Percentiles rank a stretch among this genome's conserved stretches.
Conservation (phyloP, 2,888 invertebrate genomes). For the Drosophila anomelani region DNA sequence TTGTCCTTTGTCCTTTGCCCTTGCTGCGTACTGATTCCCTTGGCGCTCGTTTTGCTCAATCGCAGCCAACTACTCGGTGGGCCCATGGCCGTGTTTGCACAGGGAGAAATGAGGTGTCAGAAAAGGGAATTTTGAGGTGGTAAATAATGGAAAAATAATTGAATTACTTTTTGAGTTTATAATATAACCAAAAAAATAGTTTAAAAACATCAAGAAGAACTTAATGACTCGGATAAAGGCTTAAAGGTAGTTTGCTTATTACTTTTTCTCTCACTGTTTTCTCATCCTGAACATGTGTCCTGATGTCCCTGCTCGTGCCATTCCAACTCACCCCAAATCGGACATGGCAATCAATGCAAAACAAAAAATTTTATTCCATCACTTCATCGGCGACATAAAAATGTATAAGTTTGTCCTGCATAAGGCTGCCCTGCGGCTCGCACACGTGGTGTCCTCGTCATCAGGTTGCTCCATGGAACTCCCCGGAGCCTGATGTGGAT, state of each 20-base stretch:
- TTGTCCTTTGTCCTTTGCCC: constrained; percentile 45
- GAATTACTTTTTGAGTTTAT: not conserved
- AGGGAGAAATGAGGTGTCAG: not conserved
- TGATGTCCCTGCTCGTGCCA: constrained; percentile 10
- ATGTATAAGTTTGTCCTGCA: constrained; percentile 64
- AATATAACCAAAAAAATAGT: not conserved
- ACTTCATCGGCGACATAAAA: constrained; percentile 80
- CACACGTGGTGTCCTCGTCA: constrained; percentile 61
- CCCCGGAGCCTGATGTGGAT: constrained; percentile 30
- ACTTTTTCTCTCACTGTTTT: constrained; percentile 7
- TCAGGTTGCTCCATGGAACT: constrained; percentile 40
- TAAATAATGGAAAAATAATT: not conserved
- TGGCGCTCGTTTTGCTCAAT: constrained; percentile 77
- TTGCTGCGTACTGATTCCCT: constrained; percentile 71
- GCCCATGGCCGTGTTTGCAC: constrained; percentile 17
- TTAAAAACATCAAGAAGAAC: too few species aligned
- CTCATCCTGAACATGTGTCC: constrained; percentile 8
- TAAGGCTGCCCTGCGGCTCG: constrained; percentile 68
- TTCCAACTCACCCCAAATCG: constrained; percentile 39
- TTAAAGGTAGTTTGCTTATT: too few species aligned
- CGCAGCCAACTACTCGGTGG: constrained; percentile 63
- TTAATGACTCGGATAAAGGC: too few species aligned
- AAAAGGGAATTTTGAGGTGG: not conserved
- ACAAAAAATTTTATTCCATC: constrained; percentile 72
- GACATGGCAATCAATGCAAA: constrained; percentile 77